Evolutionary conservation across 2,113 vertebrate species (phyloP), one percentile per base, ranked within the genome.

Genomic region (Ginglymostoma cirratum): DNA sequence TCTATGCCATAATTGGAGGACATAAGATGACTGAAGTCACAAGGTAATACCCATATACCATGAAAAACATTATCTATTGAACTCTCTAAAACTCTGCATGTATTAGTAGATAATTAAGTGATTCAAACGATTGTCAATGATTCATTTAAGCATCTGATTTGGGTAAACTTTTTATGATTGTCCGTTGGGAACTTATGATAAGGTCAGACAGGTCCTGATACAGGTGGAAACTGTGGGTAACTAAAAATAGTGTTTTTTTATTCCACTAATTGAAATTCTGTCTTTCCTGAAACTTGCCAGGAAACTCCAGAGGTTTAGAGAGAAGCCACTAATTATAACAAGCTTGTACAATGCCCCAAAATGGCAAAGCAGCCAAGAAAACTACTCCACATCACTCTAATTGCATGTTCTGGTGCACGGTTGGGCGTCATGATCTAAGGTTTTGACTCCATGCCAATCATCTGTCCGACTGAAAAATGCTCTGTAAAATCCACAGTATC

Each of bases 251-350:
- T 92, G 34, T 66, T 38, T 42, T 83, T 42, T 83, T 93, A 67
- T 93, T 93, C 89, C 8, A 45, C n/a, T 93, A 93, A 93, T 93
- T 66, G 89, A 93, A 93, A 93, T 66, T 66, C 61, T 38, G 61
- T 61, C 30, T 92, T 92, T 93, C 66, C 89, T 66, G 89, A 67
- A 38, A 24, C 89, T 92, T 61, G 38, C 89, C 61, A 93, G 89
- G 89, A 93, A 93, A 66, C 89, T 93, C 89, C 5, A 93, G 19
- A 38, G 30, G 89, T 66, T 93, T 61, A 93, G 89, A 93, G 21
- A 38, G 34, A 93, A 93, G 66, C 66, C 89, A 93, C 89, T 93
- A 66, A 93, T 93, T 93, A 93, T 93, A 93, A 93, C 89, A 93
- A 38, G 89, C n/a, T 38, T 38, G 61, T 38, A 66, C 52, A 17